phyloP scores from a whole-genome alignment of 2,888 invertebrate species.

The Heteromurus nitidus region DNA sequence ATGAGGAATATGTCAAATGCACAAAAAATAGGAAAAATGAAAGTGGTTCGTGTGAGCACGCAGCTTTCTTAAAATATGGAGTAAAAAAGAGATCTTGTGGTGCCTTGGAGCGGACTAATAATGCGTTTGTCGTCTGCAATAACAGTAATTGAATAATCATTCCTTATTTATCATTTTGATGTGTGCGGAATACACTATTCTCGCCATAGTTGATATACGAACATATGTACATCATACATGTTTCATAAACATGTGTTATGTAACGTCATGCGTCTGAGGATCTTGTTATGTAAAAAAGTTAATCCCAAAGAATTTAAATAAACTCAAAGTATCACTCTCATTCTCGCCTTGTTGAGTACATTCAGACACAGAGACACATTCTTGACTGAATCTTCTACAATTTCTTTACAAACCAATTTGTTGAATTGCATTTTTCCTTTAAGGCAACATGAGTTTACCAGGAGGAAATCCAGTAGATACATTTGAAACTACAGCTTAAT shows the following conservation, averaged over 20 bases:
- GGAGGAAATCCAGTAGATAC: background rate
- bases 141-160: conserved; percentile 25
- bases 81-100: conserved; percentile 26
- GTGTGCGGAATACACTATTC: no score
- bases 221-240: no score
- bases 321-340: no score
- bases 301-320: no score
- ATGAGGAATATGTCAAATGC: background rate
- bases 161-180: conserved; percentile 31
- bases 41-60: no score
- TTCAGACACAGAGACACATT: no score
- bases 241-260: no score
- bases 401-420: background rate
- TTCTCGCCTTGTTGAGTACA: no score
- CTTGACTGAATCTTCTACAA: background rate
- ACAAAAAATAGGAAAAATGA: conserved; percentile 10
- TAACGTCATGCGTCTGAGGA: no score
- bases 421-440: background rate
- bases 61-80: background rate
- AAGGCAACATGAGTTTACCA: no score
- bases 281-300: no score
- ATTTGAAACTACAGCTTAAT: background rate
- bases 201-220: no score
- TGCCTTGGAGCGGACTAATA: conserved; percentile 33
- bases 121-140: conserved; percentile 40